Percentiles rank a stretch among this genome's conserved stretches.
These are phyloP conservation scores for Stegana nigrithorax DNA, from an alignment of 2,888 invertebrate genomes.

Conservation along the genomic window DNA sequence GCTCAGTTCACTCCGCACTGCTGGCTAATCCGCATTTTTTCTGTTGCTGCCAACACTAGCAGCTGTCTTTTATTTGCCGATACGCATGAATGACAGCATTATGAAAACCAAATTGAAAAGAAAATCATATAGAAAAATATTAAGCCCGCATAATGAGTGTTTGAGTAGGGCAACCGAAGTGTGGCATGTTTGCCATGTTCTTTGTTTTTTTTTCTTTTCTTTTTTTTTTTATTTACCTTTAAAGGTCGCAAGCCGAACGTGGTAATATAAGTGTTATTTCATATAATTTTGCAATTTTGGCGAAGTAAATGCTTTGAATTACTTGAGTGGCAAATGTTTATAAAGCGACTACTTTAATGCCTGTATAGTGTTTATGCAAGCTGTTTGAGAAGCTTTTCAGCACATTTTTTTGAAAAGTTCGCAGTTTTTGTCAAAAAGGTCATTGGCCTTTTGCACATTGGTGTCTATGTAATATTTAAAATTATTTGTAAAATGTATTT, in stretches of 20 bases:
- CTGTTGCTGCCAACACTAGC: background rate
- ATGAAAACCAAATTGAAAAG: background rate
- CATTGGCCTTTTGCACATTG: too few relatives aligned
- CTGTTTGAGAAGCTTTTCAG: too few relatives aligned
- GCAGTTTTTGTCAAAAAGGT: too few relatives aligned
- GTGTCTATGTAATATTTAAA: too few relatives aligned
- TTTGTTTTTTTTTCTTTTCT: background rate
- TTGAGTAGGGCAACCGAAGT: background rate
- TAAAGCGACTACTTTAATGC: too few relatives aligned
- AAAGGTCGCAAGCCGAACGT: slow-evolving; percentile 1
- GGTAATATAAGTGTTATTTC: too few relatives aligned
- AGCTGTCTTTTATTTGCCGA: slow-evolving; percentile 9
- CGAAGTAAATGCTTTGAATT: too few relatives aligned
- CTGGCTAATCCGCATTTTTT: background rate
- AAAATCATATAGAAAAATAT: background rate
- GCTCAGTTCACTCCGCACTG: background rate
- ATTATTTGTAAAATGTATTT: too few relatives aligned
- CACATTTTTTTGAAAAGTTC: too few relatives aligned
- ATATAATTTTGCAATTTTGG: too few relatives aligned
- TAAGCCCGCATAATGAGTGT: slow-evolving; percentile 9
- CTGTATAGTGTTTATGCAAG: too few relatives aligned
- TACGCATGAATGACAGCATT: slow-evolving; percentile 13
- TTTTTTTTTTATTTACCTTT: background rate
- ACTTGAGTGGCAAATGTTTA: too few relatives aligned
- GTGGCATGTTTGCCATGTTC: background rate